These are phyloP conservation scores for Halotydeus destructor DNA, from an alignment of 1,140 invertebrate species.

Conservation along the genomic window DNA sequence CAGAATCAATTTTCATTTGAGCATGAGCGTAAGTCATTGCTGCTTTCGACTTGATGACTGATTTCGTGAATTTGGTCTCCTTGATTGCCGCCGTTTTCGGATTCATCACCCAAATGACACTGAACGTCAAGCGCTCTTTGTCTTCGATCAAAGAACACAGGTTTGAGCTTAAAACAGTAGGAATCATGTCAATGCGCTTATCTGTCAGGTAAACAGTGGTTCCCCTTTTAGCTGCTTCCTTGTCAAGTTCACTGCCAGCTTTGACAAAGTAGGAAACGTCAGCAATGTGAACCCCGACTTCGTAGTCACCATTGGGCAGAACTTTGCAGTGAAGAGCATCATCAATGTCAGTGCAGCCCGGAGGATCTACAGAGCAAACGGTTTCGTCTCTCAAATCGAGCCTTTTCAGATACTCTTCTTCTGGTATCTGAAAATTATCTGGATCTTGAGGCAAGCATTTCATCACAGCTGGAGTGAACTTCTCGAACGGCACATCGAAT, in stretches of 20 bases:
- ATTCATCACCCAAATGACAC: slow-evolving; percentile 68
- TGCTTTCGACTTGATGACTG: slow-evolving; percentile 53
- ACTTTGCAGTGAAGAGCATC: slow-evolving; percentile 80
- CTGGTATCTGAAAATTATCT: slow-evolving; percentile 29
- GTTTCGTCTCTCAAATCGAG: slow-evolving; percentile 59
- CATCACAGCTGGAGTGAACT: slow-evolving; percentile 82
- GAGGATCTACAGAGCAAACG: slow-evolving; percentile 93
- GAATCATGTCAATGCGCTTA: slow-evolving; percentile 35
- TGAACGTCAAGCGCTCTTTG: slow-evolving; percentile 70
- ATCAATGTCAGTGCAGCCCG: slow-evolving; percentile 97
- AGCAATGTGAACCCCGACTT: slow-evolving; percentile 84
- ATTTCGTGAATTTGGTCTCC: slow-evolving; percentile 63
- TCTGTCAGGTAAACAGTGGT: slow-evolving; percentile 81
- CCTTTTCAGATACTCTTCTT: slow-evolving; percentile 39
- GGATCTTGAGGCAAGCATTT: slow-evolving; percentile 54
- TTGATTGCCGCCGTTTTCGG: slow-evolving; percentile 63
- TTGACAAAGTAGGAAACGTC: slow-evolving; percentile 71
- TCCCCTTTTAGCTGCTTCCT: slow-evolving; percentile 56
- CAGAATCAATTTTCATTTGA: slow-evolving; percentile 74
- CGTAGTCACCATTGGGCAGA: slow-evolving; percentile 48
- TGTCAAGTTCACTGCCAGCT: slow-evolving; percentile 63
- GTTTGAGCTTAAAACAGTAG: slow-evolving; percentile 71
- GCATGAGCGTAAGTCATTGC: slow-evolving; percentile 91
- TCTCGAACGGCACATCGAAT: slow-evolving; percentile 85
- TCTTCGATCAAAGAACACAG: slow-evolving; percentile 66